Evolutionary conservation across 2,797 vertebrate genomes (phyloP).

Genomic region (Danio aesculapii): DNA sequence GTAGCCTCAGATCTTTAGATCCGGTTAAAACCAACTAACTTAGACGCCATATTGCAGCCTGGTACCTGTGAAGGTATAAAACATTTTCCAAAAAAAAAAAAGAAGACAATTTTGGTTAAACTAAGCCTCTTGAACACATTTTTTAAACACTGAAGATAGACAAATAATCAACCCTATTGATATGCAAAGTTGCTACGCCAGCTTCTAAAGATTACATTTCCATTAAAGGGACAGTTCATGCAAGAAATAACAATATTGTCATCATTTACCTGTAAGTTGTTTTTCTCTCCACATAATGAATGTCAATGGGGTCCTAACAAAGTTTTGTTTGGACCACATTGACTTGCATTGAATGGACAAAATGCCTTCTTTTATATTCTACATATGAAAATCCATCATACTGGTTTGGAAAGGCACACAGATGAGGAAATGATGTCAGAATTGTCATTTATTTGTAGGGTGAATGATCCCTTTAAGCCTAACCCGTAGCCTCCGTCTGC

Average conservation of each 20-base stretch:
- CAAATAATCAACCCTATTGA: slow-evolving; percentile 32
- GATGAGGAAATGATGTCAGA: neutral
- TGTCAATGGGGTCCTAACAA: neutral
- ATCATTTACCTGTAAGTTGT: neutral
- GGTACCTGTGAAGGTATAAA: neutral
- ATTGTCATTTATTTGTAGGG: neutral
- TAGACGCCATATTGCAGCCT: neutral
- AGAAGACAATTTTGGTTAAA: neutral
- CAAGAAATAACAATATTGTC: neutral
- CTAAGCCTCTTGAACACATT: neutral
- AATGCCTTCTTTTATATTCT: neutral
- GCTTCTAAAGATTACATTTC: slow-evolving; percentile 21
- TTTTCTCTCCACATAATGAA: neutral
- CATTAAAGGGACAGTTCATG: neutral
- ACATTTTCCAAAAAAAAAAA: neutral
- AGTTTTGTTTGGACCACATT: neutral
- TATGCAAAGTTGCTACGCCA: neutral
- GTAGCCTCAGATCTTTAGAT: slow-evolving; percentile 35
- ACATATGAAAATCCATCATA: neutral
- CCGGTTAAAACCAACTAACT: slow-evolving; percentile 2
- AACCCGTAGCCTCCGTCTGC: slow-evolving; percentile 43
- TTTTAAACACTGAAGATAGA: slow-evolving; percentile 35
- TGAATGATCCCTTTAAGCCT: slow-evolving; percentile 2
- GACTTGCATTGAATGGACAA: neutral
- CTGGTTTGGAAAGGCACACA: neutral